These are phyloP conservation scores for Ceratosolen fusciceps DNA, from an alignment of 1,140 invertebrate genomes.

Conservation along the genomic window DNA sequence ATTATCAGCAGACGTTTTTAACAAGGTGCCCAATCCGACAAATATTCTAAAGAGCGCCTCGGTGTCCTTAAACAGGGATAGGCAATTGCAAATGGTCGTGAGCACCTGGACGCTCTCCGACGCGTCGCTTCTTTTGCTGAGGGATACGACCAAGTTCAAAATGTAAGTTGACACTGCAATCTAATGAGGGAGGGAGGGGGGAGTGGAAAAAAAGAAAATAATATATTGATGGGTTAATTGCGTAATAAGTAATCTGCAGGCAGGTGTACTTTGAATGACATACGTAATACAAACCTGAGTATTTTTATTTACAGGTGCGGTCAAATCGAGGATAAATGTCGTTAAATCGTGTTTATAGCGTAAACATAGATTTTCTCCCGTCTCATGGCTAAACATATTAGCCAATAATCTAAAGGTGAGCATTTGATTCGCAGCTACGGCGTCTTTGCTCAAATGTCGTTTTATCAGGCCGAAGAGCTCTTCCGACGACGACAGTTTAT, in stretches of 20 bases:
- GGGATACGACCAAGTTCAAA: conserved; percentile 81
- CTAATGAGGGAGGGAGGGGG: conserved; percentile 62
- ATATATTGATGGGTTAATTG: background rate
- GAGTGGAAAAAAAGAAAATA: background rate
- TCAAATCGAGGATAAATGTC: conserved; percentile 72
- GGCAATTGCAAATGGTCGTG: conserved; percentile 72
- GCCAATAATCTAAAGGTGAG: conserved; percentile 81
- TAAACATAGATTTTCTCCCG: conserved; percentile 76
- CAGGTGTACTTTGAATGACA: background rate
- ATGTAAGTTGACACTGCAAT: conserved; percentile 77
- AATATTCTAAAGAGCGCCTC: conserved; percentile 62
- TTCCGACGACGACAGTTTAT: conserved; percentile 73
- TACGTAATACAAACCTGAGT: conserved; percentile 72
- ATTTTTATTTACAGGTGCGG: conserved; percentile 76
- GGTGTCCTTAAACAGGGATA: conserved; percentile 54
- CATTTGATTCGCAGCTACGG: conserved; percentile 81
- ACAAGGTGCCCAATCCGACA: conserved; percentile 79
- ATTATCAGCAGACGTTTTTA: conserved; percentile 61
- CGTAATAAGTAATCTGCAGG: background rate
- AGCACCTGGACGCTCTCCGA: conserved; percentile 67
- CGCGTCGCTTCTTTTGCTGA: conserved; percentile 68
- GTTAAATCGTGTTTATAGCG: conserved; percentile 74
- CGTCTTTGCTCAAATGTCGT: conserved; percentile 64
- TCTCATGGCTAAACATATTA: conserved; percentile 81
- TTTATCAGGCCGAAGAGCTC: conserved; percentile 65